Evolutionary conservation across 2,113 vertebrate genomes (phyloP), one percentile per base, ranked within the genome.

Genomic region (Zingel zingel): DNA sequence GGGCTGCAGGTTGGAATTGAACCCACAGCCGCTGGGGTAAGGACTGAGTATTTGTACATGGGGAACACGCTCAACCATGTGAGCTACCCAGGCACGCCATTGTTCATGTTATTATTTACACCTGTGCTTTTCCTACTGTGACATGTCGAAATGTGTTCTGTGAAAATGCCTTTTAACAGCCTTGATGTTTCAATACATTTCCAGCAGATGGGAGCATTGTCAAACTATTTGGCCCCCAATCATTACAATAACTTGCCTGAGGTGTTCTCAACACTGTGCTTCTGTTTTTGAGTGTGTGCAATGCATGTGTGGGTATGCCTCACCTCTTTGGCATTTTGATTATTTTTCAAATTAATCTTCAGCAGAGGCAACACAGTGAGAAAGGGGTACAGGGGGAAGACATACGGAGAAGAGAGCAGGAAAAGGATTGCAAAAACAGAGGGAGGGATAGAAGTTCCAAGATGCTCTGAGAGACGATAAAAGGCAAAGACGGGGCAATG

Each of bases 141-240:
- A 33, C 30, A 33, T 39, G 6, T 39, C 6, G 19, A 30, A 58
- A 74, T 23, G 4, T 58, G 3, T 11, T 7, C 13, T 54, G 36
- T 50, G 16, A n/a, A 9, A 36, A 25, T 15, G 3, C 3, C 21
- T 2, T 9, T 21, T 39, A 25, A 54, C 3, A 30, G 10, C 1
- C 23, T 11, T 36, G 11, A n/a, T 18, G 33, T 79, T 50, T 18
- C 15, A 63, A 21, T 11, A 1, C 11, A 21, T 15, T 1, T 85
- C 76, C 92, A 88, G 76, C 66, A 91, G 92, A 83, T 84, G 88
- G 83, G 74, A 78, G 56, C 70, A 87, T 87, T 82, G 81, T 33
- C 11, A 10, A 58, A 75, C 7, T 33, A 30, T 78, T 69, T 58
- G 23, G 0, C 21, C 4, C 11, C 7, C 10, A 11, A 2, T 21